Evolutionary conservation across 2,888 invertebrate genomes (phyloP).

Genomic region (Eucera pruinosa): DNA sequence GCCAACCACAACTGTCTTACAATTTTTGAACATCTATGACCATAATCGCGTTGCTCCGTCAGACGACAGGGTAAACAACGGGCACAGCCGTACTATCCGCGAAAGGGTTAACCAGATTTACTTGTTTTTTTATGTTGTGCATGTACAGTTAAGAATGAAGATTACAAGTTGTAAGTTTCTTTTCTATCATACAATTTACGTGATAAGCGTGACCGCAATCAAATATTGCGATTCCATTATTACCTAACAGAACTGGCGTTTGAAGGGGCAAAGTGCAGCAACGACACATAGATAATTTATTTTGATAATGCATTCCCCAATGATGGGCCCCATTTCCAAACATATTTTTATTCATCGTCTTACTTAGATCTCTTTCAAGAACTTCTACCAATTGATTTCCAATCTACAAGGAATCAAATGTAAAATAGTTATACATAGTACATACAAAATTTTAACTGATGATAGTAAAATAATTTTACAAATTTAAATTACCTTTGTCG

Average conservation of each 20-base stretch:
- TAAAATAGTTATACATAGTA: background rate
- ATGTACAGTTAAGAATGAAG: constrained; percentile 76
- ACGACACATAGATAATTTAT: constrained; percentile 82
- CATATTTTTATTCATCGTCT: constrained; percentile 68
- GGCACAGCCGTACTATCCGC: too few species aligned
- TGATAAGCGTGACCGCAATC: constrained; percentile 88
- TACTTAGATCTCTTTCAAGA: constrained; percentile 76
- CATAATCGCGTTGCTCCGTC: too few species aligned
- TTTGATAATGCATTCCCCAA: constrained; percentile 86
- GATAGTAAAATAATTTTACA: too few species aligned
- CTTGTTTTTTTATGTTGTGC: constrained; percentile 31
- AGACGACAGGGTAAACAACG: too few species aligned
- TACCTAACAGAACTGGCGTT: constrained; percentile 86
- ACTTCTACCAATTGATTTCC: constrained; percentile 73
- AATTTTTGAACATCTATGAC: too few species aligned
- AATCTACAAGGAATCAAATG: constrained; percentile 61
- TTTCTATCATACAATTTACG: constrained; percentile 87
- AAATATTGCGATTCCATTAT: constrained; percentile 88
- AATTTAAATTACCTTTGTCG: constrained; percentile 77
- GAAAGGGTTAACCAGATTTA: constrained; percentile 48
- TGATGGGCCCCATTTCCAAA: constrained; percentile 81
- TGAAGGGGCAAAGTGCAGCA: constrained; percentile 87
- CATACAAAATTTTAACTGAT: too few species aligned
- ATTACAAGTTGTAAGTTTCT: constrained; percentile 84
- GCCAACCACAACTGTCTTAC: too few species aligned